Percentiles rank a stretch among this genome's conserved stretches.
Evolutionary conservation across 92 coral and sea anemone species (phyloP).

Genomic region (Zoanthus solanderi): DNA sequence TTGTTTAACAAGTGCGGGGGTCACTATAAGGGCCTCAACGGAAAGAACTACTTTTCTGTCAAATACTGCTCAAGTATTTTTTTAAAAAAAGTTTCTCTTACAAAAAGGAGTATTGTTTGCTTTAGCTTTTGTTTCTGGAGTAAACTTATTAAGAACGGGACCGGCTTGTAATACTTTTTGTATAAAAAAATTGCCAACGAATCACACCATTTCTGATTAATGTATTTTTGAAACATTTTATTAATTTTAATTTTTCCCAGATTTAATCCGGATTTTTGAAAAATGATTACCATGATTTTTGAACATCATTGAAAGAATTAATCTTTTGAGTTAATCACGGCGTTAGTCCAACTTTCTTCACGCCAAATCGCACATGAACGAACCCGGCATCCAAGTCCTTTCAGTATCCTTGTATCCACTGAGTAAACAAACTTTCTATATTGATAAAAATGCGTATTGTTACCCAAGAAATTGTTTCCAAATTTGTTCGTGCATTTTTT

Average conservation of each 20-base stretch:
- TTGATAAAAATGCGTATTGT: not conserved
- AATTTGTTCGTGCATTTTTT: not conserved
- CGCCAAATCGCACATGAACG: not conserved
- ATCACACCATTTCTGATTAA: not conserved
- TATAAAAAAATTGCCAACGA: too few relatives aligned
- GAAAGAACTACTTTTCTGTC: not conserved
- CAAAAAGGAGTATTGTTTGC: not conserved
- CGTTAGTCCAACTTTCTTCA: slow-evolving; percentile 16
- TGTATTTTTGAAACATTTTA: not conserved
- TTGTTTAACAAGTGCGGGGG: slow-evolving; percentile 1
- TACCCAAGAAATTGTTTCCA: not conserved
- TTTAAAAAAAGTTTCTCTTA: not conserved
- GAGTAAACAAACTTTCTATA: too few relatives aligned
- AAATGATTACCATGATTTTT: not conserved
- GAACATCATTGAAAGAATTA: not conserved
- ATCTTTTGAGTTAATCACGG: not conserved
- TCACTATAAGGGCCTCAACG: not conserved
- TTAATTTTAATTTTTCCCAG: not conserved
- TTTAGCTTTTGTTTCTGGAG: too few relatives aligned
- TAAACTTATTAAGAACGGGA: too few relatives aligned
- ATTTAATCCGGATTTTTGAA: slow-evolving; percentile 2
- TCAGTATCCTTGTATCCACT: not conserved
- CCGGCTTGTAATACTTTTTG: too few relatives aligned
- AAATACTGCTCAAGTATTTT: not conserved
- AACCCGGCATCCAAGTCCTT: not conserved